phyloP scores from a whole-genome alignment of 2,113 vertebrate species.

The Chloroceryle aenea region DNA sequence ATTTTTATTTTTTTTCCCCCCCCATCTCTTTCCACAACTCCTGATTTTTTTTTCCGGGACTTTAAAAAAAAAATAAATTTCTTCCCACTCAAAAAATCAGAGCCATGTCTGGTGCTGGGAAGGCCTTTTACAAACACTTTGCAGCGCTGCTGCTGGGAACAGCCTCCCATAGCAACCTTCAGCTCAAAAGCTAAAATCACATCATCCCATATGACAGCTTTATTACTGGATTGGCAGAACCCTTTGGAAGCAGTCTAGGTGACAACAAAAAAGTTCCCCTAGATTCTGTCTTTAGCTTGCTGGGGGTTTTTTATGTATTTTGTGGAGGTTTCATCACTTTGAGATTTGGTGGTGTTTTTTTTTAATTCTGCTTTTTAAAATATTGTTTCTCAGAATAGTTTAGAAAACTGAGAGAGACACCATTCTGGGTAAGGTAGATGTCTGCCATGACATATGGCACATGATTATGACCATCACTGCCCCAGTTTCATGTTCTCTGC shows the following conservation, averaged over 20 bases:
- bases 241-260: neutral
- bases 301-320: neutral
- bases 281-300: neutral
- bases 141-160: constrained; percentile 1
- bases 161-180: constrained; percentile 55
- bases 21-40: neutral
- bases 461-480: fast-evolving
- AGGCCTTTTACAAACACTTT: neutral
- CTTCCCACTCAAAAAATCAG: constrained; percentile 8
- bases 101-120: neutral
- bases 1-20: neutral
- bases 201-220: neutral
- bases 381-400: neutral
- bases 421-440: neutral
- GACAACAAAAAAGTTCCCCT: neutral
- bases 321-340: neutral
- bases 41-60: neutral
- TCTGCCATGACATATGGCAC: neutral
- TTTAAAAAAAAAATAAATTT: neutral
- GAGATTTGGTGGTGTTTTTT: neutral
- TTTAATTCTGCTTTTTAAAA: neutral
- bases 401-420: neutral
- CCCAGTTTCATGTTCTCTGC: neutral
- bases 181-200: constrained; percentile 31
- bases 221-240: constrained; percentile 36